Evolutionary conservation across 2,113 vertebrate genomes (phyloP).

Genomic region (Paracanthobrama guichenoti): DNA sequence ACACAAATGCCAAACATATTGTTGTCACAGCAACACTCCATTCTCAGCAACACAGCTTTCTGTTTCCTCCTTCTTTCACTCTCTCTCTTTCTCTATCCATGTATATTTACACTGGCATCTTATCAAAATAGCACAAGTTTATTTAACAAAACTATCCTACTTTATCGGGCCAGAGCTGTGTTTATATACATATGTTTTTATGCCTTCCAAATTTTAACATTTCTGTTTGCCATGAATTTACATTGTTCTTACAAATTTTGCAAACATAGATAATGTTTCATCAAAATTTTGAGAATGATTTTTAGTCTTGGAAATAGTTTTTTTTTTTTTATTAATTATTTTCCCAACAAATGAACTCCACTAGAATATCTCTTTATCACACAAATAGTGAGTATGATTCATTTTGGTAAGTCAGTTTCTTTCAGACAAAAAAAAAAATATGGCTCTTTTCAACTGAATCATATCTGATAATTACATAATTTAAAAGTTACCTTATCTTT

Average conservation of each 20-base stretch:
- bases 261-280: too few relatives aligned
- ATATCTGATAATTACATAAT: neutral
- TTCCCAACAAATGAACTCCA: neutral
- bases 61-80: slow-evolving; percentile 19
- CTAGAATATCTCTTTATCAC: neutral
- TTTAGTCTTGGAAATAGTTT: neutral
- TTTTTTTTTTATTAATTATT: too few relatives aligned
- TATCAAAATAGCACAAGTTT: neutral
- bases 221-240: neutral
- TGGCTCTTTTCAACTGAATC: neutral
- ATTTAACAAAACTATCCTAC: neutral
- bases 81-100: slow-evolving; percentile 6
- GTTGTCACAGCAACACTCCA: slow-evolving; percentile 59
- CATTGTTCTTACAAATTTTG: neutral
- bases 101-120: neutral
- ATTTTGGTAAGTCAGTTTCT: neutral
- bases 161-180: neutral
- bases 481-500: neutral
- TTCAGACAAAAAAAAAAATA: neutral
- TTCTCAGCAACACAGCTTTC: slow-evolving; percentile 40
- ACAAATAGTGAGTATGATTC: neutral
- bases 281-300: neutral
- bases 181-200: neutral
- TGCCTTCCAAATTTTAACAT: neutral
- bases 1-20: slow-evolving; percentile 49